Conservation (phyloP, 2,113 vertebrate species). For the Numida meleagris region DNA sequence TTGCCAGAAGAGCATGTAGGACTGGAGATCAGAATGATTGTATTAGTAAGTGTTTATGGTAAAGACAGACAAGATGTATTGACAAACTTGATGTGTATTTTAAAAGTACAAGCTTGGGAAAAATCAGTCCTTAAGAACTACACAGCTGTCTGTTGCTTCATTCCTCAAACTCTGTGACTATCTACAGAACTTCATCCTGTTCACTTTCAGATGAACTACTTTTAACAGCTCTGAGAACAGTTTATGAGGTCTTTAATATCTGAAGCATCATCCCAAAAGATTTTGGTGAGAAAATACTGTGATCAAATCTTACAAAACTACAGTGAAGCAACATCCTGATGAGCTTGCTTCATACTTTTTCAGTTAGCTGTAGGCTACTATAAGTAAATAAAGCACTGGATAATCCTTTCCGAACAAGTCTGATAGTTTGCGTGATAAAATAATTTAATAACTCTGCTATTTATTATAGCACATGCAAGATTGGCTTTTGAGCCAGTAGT, state of each 20-base stretch:
- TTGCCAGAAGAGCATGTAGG: accelerated
- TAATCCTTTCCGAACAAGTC: neutral
- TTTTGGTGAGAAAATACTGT: neutral
- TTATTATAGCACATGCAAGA: neutral
- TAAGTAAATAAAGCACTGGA: neutral
- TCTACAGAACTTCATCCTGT: neutral
- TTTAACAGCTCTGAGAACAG: neutral
- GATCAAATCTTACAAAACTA: neutral
- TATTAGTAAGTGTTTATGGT: neutral
- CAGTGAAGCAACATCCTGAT: conserved; percentile 2
- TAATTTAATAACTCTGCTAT: neutral
- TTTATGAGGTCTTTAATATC: neutral
- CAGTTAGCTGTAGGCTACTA: neutral
- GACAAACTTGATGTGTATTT: neutral
- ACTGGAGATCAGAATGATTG: neutral
- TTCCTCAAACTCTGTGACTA: neutral
- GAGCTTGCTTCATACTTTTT: neutral
- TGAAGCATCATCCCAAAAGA: neutral
- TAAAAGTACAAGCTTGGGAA: neutral
- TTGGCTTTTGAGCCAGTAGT: neutral
- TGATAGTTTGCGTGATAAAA: neutral
- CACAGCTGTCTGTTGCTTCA: neutral
- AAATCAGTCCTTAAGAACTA: neutral
- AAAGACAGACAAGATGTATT: neutral
- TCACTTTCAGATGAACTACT: neutral